Evolutionary conservation across 1,140 invertebrate species (phyloP).

Genomic region (Hyphantria cunea): DNA sequence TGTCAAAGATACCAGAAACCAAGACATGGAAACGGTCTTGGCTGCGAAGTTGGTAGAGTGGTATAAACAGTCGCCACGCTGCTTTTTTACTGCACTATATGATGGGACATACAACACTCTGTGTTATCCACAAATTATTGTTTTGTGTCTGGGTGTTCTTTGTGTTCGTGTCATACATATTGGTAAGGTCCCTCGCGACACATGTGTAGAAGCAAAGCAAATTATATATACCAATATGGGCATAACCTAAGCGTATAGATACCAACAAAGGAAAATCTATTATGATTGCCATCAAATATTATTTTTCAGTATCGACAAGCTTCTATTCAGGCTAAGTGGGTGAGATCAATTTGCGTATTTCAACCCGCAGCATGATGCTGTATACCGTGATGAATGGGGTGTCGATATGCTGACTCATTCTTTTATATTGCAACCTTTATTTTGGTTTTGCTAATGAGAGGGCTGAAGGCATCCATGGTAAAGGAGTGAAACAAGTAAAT

Average conservation of each 20-base stretch:
- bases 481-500: conserved; percentile 21
- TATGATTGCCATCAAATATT: conserved; percentile 10
- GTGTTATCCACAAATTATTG: no score
- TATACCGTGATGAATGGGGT: conserved; percentile 43
- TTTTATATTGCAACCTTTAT: conserved; percentile 69
- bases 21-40: no score
- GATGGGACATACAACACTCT: no score
- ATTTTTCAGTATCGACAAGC: conserved; percentile 20
- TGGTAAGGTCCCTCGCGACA: no score
- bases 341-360: conserved; percentile 33
- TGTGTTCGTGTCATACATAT: no score
- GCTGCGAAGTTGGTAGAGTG: no score
- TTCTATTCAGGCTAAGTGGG: conserved; percentile 16
- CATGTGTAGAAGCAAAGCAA: no score
- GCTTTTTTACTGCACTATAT: no score
- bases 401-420: conserved; percentile 52
- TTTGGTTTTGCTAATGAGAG: conserved; percentile 61
- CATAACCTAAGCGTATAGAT: background rate
- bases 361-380: conserved; percentile 8
- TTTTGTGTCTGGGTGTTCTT: no score
- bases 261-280: conserved; percentile 14
- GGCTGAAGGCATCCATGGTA: conserved; percentile 40
- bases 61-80: no score
- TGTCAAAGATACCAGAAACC: no score
- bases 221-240: no score